Evolutionary conservation across 2,888 invertebrate species (phyloP).

Genomic region (Chalcis sispes): DNA sequence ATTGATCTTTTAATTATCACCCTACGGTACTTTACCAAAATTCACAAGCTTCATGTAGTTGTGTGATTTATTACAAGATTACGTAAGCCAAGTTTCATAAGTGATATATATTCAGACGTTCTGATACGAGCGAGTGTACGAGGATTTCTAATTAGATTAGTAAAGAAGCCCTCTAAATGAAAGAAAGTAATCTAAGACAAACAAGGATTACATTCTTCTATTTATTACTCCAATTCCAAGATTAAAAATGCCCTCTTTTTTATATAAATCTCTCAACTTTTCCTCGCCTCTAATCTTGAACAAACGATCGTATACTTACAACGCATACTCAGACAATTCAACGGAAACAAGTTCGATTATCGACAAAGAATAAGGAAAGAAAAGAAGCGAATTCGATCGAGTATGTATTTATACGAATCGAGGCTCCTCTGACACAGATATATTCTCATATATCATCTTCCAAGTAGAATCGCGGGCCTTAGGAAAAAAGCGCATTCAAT

Average conservation of each 20-base stretch:
- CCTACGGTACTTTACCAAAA: too few species aligned
- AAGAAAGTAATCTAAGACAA: conserved; percentile 49
- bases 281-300: background rate
- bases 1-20: too few species aligned
- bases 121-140: conserved; percentile 1
- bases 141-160: conserved; percentile 45
- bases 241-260: conserved; percentile 45
- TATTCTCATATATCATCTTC: conserved; percentile 34
- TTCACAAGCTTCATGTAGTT: too few species aligned
- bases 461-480: background rate
- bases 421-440: conserved; percentile 29
- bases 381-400: conserved; percentile 31
- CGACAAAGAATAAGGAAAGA: background rate
- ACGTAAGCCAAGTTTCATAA: too few species aligned
- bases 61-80: too few species aligned
- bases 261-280: conserved; percentile 32
- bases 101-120: too few species aligned
- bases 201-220: conserved; percentile 49
- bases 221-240: conserved; percentile 46
- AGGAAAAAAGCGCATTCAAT: conserved; percentile 43
- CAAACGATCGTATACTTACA: conserved; percentile 2
- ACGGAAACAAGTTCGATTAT: conserved; percentile 29
- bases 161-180: conserved; percentile 23
- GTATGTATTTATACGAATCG: too few species aligned
- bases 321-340: conserved; percentile 29